Conservation (phyloP, 2,113 vertebrate species). For the Camelus bactrianus region DNA sequence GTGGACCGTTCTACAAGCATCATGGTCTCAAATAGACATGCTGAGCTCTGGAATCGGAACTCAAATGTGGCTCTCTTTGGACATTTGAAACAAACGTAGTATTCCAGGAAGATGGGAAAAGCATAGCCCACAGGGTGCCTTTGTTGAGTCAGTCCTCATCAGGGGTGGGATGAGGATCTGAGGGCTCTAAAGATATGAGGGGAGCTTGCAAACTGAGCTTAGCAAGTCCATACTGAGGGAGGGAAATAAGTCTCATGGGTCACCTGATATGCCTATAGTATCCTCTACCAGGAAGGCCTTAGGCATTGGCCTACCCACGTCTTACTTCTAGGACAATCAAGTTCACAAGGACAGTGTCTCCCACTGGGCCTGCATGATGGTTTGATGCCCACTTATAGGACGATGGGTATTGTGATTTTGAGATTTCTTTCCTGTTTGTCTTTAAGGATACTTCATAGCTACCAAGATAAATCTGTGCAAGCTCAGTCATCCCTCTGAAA, state of each 20-base stretch:
- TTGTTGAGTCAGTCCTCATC: not conserved
- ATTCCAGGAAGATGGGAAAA: not conserved
- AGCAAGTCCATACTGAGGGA: not conserved
- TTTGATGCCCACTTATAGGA: not conserved
- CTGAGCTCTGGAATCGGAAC: slow-evolving; percentile 31
- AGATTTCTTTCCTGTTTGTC: not conserved
- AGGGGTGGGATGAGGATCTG: not conserved
- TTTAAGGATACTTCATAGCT: not conserved
- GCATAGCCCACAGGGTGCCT: not conserved
- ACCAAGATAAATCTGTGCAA: not conserved
- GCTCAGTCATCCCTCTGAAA: not conserved
- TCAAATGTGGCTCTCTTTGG: slow-evolving; percentile 24
- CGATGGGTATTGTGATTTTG: not conserved
- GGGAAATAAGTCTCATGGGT: not conserved
- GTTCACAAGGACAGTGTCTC: not conserved
- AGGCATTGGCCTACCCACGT: not conserved
- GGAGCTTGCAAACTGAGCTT: not conserved
- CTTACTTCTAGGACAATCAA: not conserved
- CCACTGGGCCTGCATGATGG: not conserved
- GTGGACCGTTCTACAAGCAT: not conserved
- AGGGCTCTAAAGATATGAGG: not conserved
- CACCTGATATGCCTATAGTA: not conserved
- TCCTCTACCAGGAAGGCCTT: not conserved
- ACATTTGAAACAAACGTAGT: not conserved
- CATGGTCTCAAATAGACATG: not conserved